Conservation (phyloP, 2,113 vertebrate species). For the Lanius ludovicianus region DNA sequence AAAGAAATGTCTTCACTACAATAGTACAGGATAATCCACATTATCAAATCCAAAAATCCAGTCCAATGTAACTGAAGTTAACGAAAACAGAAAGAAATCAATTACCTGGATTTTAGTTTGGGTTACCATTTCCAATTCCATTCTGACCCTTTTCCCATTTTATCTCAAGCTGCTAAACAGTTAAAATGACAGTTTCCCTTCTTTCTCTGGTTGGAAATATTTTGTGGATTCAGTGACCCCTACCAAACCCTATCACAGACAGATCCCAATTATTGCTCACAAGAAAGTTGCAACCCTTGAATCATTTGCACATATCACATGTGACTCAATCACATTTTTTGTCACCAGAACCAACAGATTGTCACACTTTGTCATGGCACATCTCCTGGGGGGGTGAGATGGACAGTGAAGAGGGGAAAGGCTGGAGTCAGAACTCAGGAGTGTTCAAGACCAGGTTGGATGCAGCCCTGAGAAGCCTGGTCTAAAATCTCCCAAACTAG, state of each 20-base stretch:
- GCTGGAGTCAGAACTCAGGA: background rate
- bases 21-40: background rate
- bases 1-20: background rate
- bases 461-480: background rate
- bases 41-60: background rate
- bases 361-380: too few relatives aligned
- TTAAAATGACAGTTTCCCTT: background rate
- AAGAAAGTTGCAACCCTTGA: background rate
- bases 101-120: background rate
- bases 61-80: background rate
- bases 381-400: accelerated
- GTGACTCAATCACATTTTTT: background rate
- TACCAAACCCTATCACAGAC: background rate
- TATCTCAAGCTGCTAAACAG: background rate
- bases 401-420: background rate
- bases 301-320: background rate
- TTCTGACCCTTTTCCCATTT: background rate
- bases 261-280: background rate
- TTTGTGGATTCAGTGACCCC: background rate
- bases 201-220: background rate
- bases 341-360: background rate
- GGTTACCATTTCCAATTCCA: background rate
- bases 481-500: background rate
- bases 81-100: background rate
- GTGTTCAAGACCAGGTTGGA: background rate